These are phyloP conservation scores for Erythrocercus mccallii DNA, from an alignment of 2,113 vertebrate genomes.

Conservation along the genomic window DNA sequence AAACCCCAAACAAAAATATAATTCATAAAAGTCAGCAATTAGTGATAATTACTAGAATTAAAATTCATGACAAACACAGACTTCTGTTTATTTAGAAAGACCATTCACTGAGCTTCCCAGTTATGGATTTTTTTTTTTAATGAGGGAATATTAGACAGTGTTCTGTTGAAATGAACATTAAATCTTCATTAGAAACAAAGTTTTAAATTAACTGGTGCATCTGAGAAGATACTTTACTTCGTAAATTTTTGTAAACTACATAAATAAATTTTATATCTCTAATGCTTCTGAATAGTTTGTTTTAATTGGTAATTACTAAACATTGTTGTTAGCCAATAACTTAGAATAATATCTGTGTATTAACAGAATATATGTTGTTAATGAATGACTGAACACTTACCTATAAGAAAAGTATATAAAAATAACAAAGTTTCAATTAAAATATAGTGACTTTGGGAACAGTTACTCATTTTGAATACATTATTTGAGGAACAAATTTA, in stretches of 20 bases:
- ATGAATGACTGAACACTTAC: not conserved
- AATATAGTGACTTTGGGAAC: not conserved
- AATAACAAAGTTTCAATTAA: not conserved
- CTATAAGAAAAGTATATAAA: not conserved
- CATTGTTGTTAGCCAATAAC: not conserved
- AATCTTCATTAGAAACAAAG: not conserved
- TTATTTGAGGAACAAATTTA: not conserved
- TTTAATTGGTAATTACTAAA: not conserved
- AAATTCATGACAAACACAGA: not conserved
- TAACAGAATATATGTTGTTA: not conserved
- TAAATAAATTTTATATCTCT: not conserved
- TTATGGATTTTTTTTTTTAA: not conserved
- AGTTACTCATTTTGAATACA: not conserved
- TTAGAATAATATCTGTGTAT: not conserved
- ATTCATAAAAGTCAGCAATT: not conserved
- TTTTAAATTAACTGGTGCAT: not conserved
- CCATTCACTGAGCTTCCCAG: not conserved
- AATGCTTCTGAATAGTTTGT: not conserved
- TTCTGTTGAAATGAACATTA: not conserved
- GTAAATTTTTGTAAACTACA: not conserved
- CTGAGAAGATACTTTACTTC: not conserved
- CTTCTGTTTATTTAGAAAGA: not conserved
- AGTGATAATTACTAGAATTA: not conserved
- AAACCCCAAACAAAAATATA: not conserved
- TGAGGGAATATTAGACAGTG: not conserved